Base-by-base conservation (phyloP, 2,888 invertebrate species). In the Brachypalpus laphriformis region DNA sequence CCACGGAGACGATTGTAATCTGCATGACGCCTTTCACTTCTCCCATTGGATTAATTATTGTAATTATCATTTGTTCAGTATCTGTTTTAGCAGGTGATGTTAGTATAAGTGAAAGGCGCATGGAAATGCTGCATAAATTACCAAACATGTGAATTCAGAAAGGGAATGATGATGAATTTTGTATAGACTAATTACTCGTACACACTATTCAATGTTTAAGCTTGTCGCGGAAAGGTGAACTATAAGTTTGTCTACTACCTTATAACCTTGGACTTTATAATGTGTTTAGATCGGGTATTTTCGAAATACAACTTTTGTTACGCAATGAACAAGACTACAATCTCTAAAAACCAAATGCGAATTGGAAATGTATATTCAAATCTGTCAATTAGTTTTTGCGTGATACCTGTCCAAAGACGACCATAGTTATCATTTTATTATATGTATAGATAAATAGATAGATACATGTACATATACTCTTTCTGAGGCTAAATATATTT, bases 1-100 rank as follows among this genome's bases (percentile, higher is more conserved):
- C 16, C 31, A 42, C 18, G 5, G 7, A 34, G 31, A 65, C 25
- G 25, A 51, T 49, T 37, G 66, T 51, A 22, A 25, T 51, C 66
- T 14, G 9, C 25, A 16, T 18, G 11, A 25, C 66, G 37, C 66
- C 66, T 66, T 66, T 66, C 66, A 66, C 66, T 66, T 54, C 5
- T 56, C 37, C 16, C 54, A 54, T 40, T 14, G 18, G 49, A 40
- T 40, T 66, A 37, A 54, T 66, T 54, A 54, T 51, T 34, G 28
- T 54, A 37, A 66, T 66, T 54, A 54, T 40, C 18, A 40, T 47
- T 49, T 20, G n/a, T 66, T 40, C 22, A 20, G 1, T 31, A 11
- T 25, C 47, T 63, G 31, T n/a, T 22, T 4, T 18, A 20, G 66
- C 40, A 11, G 5, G 37, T 3, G 18, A 65, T 6, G 28, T 28